Conservation (phyloP, 2,797 vertebrate genomes). For the Microctenopoma stevenorrisi region DNA sequence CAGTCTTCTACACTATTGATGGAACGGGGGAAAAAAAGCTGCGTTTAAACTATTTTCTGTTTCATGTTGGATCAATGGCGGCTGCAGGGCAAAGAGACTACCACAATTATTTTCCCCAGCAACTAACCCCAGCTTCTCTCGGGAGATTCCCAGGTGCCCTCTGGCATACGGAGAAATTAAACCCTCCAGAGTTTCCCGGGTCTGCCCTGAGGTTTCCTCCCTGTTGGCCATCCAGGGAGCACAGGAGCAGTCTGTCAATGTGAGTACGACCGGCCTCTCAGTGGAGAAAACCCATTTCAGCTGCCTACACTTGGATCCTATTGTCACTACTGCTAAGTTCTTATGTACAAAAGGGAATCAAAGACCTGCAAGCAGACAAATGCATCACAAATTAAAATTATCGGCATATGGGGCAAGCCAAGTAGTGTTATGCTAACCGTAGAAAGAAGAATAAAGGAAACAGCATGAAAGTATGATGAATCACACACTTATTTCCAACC, state of each 20-base stretch:
- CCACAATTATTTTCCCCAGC: slow-evolving; percentile 15
- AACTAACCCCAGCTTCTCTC: slow-evolving; percentile 31
- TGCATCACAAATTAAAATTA: background rate
- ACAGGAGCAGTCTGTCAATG: slow-evolving; percentile 14
- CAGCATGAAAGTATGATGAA: no score
- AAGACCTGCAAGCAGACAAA: background rate
- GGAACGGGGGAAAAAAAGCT: background rate
- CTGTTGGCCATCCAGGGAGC: slow-evolving; percentile 17
- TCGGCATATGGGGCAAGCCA: background rate
- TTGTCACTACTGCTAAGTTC: slow-evolving; percentile 5
- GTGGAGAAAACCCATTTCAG: slow-evolving; percentile 18
- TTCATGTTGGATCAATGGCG: slow-evolving; percentile 16
- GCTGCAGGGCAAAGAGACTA: slow-evolving; percentile 15
- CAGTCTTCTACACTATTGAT: background rate
- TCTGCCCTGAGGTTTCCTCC: slow-evolving; percentile 43
- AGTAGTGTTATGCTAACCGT: background rate
- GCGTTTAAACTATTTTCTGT: slow-evolving; percentile 26
- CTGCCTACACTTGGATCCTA: background rate
- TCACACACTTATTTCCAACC: no score
- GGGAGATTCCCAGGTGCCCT: slow-evolving; percentile 27
- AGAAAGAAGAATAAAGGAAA: no score
- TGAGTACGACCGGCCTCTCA: background rate
- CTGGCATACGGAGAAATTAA: slow-evolving; percentile 32
- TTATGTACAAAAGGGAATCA: background rate
- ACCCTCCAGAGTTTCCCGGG: slow-evolving; percentile 33